phyloP scores from a whole-genome alignment of 2,797 vertebrate species.

The Artibeus lituratus region DNA sequence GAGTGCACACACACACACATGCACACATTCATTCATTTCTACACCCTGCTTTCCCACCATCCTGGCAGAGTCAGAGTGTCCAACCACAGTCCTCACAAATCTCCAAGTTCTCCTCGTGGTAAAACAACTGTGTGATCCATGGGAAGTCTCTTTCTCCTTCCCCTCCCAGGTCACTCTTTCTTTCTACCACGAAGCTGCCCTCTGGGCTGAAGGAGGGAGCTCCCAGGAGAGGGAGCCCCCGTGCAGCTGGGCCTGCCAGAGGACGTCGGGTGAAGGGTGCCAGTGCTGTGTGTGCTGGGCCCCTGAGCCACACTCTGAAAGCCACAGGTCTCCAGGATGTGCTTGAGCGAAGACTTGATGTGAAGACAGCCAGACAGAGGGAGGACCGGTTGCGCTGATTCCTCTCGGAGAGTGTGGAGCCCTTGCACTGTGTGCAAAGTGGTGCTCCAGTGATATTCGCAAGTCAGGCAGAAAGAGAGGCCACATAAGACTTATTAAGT shows the following conservation, averaged over 20 bases:
- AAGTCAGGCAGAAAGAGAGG: slow-evolving; percentile 28
- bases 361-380: background rate
- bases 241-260: background rate
- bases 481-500: slow-evolving; percentile 7
- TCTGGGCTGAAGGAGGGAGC: background rate
- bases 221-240: background rate
- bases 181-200: background rate
- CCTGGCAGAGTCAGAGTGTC: background rate
- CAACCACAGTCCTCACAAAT: background rate
- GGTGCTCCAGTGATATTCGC: background rate
- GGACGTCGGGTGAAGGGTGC: accelerated
- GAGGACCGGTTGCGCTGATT: background rate
- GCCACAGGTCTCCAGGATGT: background rate
- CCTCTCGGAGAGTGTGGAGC: background rate
- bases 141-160: background rate
- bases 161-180: background rate
- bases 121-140: background rate
- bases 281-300: background rate
- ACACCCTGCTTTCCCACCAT: background rate
- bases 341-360: background rate
- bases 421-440: background rate
- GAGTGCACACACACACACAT: no score
- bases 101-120: background rate
- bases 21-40: no score
- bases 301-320: background rate